Percentiles rank a stretch among this genome's conserved stretches.
Conservation (phyloP, 1,140 invertebrate species). For the Drosophila melanica region DNA sequence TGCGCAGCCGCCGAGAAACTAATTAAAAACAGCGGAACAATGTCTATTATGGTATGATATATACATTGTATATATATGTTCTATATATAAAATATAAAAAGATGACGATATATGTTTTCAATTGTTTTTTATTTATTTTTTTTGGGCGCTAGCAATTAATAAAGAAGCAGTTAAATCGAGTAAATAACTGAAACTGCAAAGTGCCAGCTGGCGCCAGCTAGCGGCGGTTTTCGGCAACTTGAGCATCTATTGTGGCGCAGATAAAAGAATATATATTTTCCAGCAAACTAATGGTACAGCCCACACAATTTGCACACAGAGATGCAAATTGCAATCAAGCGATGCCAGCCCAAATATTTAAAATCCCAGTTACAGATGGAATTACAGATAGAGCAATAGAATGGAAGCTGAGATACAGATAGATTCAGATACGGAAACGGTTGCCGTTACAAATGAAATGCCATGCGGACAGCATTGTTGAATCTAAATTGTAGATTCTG, state of each 20-base stretch:
- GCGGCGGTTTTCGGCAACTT: neutral
- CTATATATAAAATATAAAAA: neutral
- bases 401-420: constrained; percentile 3
- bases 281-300: constrained; percentile 6
- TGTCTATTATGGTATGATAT: constrained; percentile 11
- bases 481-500: constrained; percentile 27
- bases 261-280: neutral
- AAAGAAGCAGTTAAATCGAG: neutral
- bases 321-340: constrained; percentile 64
- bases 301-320: constrained; percentile 26
- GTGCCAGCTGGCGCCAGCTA: constrained; percentile 27
- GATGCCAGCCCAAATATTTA: constrained; percentile 56
- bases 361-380: constrained; percentile 11
- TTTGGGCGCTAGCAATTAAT: constrained; percentile 22
- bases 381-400: neutral
- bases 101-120: constrained; percentile 3
- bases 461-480: neutral
- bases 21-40: constrained; percentile 39
- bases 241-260: neutral
- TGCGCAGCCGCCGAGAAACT: constrained; percentile 28
- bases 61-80: neutral
- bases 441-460: neutral
- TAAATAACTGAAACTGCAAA: neutral
- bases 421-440: neutral
- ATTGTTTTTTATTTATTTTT: neutral